phyloP scores from a whole-genome alignment of 2,888 invertebrate species.

The Agrilus cyanescens region DNA sequence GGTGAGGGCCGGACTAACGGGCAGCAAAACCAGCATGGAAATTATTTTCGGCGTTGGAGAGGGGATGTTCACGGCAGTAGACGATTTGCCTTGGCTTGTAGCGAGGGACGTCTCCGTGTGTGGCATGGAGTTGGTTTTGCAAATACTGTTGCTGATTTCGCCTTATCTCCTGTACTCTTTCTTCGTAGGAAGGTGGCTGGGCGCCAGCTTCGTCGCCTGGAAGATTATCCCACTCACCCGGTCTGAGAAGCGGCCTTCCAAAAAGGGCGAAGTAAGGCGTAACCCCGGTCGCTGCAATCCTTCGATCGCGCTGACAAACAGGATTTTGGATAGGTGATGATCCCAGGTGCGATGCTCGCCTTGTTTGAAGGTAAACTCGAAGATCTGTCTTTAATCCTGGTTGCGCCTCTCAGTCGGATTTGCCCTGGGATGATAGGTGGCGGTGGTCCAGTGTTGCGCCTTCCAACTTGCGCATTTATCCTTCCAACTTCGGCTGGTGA shows the following conservation, averaged over 20 bases:
- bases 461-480: too few species aligned
- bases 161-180: too few species aligned
- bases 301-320: neutral
- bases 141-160: too few species aligned
- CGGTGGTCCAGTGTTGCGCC: neutral
- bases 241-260: neutral
- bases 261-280: too few species aligned
- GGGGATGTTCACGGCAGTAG: too few species aligned
- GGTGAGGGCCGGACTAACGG: too few species aligned
- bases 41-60: too few species aligned
- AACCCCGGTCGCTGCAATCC: neutral
- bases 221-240: neutral
- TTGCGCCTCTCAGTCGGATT: neutral
- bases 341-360: neutral
- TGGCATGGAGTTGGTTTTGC: too few species aligned
- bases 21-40: too few species aligned
- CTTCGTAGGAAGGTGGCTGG: neutral
- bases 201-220: neutral
- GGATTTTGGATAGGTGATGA: neutral
- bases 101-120: too few species aligned
- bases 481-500: too few species aligned
- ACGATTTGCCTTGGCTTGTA: too few species aligned
- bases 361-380: neutral
- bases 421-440: neutral
- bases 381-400: neutral